Conservation (phyloP, 1,140 invertebrate genomes). For the Carposina sasakii region DNA sequence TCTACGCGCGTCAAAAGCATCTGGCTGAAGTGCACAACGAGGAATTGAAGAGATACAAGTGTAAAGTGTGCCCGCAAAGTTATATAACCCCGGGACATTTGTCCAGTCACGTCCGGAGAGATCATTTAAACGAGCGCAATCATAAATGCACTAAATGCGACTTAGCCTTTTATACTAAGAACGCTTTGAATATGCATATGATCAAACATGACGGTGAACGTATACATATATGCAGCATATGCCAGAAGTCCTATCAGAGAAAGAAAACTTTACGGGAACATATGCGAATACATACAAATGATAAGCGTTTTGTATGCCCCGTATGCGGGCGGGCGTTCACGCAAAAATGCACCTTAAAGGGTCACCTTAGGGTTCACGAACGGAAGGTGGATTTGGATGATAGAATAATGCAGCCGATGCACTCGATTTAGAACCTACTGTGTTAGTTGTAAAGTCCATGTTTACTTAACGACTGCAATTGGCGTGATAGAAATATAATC, state of each 20-base stretch:
- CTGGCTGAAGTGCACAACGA: constrained; percentile 55
- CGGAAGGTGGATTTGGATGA: constrained; percentile 35
- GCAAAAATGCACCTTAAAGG: constrained; percentile 70
- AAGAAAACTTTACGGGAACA: constrained; percentile 76
- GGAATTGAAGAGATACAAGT: constrained; percentile 58
- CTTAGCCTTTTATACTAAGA: constrained; percentile 55
- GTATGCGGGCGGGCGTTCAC: constrained; percentile 80
- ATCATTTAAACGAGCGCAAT: constrained; percentile 64
- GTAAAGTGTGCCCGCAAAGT: constrained; percentile 50
- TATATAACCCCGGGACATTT: constrained; percentile 55
- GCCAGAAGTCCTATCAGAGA: constrained; percentile 58
- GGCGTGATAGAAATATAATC: no score
- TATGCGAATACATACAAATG: constrained; percentile 80
- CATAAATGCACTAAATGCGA: constrained; percentile 68
- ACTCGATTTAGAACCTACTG: constrained; percentile 1
- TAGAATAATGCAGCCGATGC: constrained; percentile 3
- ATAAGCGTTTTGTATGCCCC: constrained; percentile 80
- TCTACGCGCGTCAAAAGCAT: constrained; percentile 55
- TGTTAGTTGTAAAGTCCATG: no score
- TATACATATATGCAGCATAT: constrained; percentile 56
- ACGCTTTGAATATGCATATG: constrained; percentile 81
- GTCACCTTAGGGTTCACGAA: constrained; percentile 65
- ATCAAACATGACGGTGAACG: constrained; percentile 79
- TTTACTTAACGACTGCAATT: no score
- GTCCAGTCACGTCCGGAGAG: constrained; percentile 49